Conservation (phyloP, 2,797 vertebrate genomes). For the Ptychadena robeensis region DNA sequence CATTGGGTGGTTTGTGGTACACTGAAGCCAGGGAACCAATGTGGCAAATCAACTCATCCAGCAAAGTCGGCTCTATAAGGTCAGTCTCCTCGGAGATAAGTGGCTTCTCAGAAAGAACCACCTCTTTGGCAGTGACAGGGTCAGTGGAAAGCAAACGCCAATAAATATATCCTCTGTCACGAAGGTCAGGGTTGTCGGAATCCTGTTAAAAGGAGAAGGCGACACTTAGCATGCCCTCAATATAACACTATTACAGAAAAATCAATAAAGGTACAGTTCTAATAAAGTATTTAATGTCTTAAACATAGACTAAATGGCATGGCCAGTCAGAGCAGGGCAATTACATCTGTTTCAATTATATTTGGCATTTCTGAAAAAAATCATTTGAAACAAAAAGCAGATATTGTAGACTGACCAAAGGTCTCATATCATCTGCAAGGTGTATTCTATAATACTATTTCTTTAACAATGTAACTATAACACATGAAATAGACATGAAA, state of each 20-base stretch:
- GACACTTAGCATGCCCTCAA: neutral
- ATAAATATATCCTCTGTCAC: slow-evolving; percentile 96
- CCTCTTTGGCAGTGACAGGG: slow-evolving; percentile 96
- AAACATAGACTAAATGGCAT: neutral
- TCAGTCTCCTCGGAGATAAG: slow-evolving; percentile 97
- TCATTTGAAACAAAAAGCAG: neutral
- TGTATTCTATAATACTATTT: neutral
- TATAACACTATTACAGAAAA: neutral
- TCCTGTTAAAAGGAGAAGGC: slow-evolving; percentile 76
- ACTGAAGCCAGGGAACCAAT: slow-evolving; percentile 94
- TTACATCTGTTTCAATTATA: neutral
- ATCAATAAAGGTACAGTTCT: neutral
- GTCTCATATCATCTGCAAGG: neutral
- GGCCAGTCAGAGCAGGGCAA: neutral
- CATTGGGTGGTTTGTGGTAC: slow-evolving; percentile 96
- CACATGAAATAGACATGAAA: neutral
- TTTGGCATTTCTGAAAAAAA: neutral
- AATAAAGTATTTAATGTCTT: neutral
- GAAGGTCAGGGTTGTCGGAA: slow-evolving; percentile 96
- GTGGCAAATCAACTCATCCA: slow-evolving; percentile 96
- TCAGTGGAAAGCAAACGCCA: slow-evolving; percentile 97
- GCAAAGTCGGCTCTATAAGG: slow-evolving; percentile 92
- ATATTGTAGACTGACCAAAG: neutral
- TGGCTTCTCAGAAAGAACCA: slow-evolving; percentile 94
- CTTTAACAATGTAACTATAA: neutral